A percentile compares a stretch with the other conserved stretches of the same genome.
Conservation (phyloP, 2,113 vertebrate genomes). For the Nyctereutes procyonoides region DNA sequence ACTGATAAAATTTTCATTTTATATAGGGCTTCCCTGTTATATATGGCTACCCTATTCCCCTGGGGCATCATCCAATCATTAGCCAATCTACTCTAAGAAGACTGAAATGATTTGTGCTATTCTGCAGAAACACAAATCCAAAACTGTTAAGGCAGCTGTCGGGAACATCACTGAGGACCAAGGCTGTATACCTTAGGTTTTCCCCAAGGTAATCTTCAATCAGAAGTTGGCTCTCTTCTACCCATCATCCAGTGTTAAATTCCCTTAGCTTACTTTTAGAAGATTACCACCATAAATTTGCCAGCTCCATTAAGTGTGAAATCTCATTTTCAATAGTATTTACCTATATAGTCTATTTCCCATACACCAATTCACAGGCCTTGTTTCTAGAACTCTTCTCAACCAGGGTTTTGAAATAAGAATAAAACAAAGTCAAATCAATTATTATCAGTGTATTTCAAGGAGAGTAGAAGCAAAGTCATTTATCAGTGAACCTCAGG, state of each 20-base stretch:
- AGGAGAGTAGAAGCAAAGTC: conserved; percentile 16
- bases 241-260: background rate
- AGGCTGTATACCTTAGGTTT: background rate
- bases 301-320: background rate
- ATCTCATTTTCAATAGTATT: conserved; percentile 24
- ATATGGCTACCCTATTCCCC: background rate
- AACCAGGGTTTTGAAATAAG: conserved; percentile 16
- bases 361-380: background rate
- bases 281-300: background rate
- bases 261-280: background rate
- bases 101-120: background rate
- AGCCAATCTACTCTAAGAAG: background rate
- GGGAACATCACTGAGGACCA: background rate
- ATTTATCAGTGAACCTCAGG: background rate
- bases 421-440: conserved; percentile 31
- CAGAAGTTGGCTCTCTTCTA: background rate
- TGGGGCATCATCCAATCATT: background rate
- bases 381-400: conserved; percentile 43
- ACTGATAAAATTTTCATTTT: conserved; percentile 45
- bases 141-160: too few relatives aligned
- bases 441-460: conserved; percentile 14
- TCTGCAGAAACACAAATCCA: background rate
- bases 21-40: background rate
- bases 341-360: background rate
- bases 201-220: background rate